phyloP scores from a whole-genome alignment of 2,797 vertebrate genomes.

The Aplochiton taeniatus region DNA sequence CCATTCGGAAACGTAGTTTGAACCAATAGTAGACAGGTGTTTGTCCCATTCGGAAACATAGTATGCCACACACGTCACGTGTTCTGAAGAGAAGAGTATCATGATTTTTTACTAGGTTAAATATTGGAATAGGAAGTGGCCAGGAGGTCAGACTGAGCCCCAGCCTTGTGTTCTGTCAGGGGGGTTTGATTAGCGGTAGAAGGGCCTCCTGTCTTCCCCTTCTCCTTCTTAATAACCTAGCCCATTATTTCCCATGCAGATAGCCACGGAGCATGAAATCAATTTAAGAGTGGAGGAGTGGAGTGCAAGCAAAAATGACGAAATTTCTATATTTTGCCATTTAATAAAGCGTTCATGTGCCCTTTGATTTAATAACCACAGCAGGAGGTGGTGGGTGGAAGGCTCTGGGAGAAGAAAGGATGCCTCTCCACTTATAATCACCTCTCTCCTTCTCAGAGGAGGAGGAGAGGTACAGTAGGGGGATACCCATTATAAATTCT shows the following conservation, averaged over 20 bases:
- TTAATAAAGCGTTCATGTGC: slow-evolving; percentile 59
- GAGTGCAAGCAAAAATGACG: slow-evolving; percentile 62
- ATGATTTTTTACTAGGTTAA: too few species aligned
- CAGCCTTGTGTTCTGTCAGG: background rate
- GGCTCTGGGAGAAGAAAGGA: slow-evolving; percentile 20
- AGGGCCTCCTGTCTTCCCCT: slow-evolving; percentile 43
- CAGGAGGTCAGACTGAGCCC: slow-evolving; percentile 23
- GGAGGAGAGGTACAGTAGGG: background rate
- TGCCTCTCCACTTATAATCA: slow-evolving; percentile 10
- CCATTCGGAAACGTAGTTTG: too few species aligned
- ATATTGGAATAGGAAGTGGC: too few species aligned
- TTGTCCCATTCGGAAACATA: too few species aligned
- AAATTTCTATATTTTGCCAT: slow-evolving; percentile 67
- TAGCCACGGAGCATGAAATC: slow-evolving; percentile 70
- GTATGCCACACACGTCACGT: too few species aligned
- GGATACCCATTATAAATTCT: too few species aligned
- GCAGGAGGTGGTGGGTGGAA: slow-evolving; percentile 1
- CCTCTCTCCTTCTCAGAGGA: background rate
- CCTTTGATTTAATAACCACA: slow-evolving; percentile 65
- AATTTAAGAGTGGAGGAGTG: slow-evolving; percentile 66
- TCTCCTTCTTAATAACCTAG: slow-evolving; percentile 64
- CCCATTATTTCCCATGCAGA: slow-evolving; percentile 71
- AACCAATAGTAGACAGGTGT: too few species aligned
- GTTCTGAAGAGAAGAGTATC: too few species aligned
- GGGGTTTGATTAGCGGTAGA: too few species aligned